A percentile compares a stretch with the other conserved stretches of the same genome.
Evolutionary conservation across 2,888 invertebrate species (phyloP).

Genomic region (Meta bourneti): DNA sequence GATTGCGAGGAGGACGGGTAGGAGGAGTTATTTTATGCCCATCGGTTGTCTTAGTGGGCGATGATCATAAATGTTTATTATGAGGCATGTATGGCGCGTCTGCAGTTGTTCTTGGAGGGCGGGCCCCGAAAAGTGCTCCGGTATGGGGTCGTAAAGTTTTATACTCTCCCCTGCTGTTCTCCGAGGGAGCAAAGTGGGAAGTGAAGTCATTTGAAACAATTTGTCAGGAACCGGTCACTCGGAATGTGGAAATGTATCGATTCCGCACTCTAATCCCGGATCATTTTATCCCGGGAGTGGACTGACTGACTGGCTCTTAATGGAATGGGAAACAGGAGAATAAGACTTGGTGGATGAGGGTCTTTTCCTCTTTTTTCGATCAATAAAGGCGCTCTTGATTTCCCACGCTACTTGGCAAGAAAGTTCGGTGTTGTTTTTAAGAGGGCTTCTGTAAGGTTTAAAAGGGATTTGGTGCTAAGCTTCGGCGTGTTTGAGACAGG

Average conservation of each 20-base stretch:
- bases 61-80: slow-evolving; percentile 53
- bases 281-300: not conserved
- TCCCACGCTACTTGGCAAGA: no score
- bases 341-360: not conserved
- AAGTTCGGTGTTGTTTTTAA: no score
- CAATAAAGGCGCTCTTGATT: not conserved
- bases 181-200: not conserved
- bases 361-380: not conserved
- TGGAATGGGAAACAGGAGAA: not conserved
- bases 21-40: not conserved
- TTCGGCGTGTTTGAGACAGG: no score
- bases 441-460: no score
- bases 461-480: no score
- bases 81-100: not conserved
- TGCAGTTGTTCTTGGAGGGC: not conserved
- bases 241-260: slow-evolving; percentile 8
- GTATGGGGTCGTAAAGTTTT: slow-evolving; percentile 31
- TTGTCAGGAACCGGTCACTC: slow-evolving; percentile 3
- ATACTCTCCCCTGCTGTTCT: not conserved
- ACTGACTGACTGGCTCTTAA: not conserved
- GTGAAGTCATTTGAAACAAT: slow-evolving; percentile 44
- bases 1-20: no score
- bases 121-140: slow-evolving; percentile 8
- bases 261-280: slow-evolving; percentile 25
- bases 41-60: slow-evolving; percentile 3